These are phyloP conservation scores for Rhyacichthys aspro DNA, from an alignment of 2,797 vertebrate species.

Conservation along the genomic window DNA sequence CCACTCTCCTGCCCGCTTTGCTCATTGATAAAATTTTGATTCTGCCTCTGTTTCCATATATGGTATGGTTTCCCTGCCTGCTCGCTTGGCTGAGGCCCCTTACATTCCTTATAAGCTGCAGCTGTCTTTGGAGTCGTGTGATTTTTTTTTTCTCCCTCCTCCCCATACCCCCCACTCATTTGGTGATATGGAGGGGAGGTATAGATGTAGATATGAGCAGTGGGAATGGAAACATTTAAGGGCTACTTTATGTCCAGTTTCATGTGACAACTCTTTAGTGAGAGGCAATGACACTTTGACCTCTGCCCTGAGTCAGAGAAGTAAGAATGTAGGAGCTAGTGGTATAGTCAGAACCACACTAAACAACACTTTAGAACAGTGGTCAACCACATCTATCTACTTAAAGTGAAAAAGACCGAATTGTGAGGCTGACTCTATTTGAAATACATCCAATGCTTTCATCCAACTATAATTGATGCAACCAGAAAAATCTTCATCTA, in stretches of 20 bases:
- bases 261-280: conserved; percentile 24
- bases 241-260: conserved; percentile 27
- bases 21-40: conserved; percentile 97
- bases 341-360: background rate
- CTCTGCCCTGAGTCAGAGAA: conserved; percentile 9
- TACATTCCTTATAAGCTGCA: conserved; percentile 98
- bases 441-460: no score
- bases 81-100: conserved; percentile 89
- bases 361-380: background rate
- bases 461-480: no score
- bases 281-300: conserved; percentile 12
- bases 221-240: conserved; percentile 56
- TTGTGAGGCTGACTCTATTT: no score
- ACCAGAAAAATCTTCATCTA: no score
- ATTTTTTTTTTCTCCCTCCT: conserved; percentile 35
- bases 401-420: no score
- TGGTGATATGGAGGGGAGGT: conserved; percentile 56
- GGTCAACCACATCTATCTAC: background rate
- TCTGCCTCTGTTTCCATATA: conserved; percentile 95
- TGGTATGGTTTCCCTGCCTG: conserved; percentile 91
- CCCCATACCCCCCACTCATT: conserved; percentile 43
- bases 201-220: conserved; percentile 60
- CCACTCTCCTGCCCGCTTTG: conserved; percentile 62
- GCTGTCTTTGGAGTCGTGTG: conserved; percentile 88
- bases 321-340: background rate